These are phyloP conservation scores for Standfussiana lucernea DNA, from an alignment of 2,888 invertebrate genomes.

Conservation along the genomic window DNA sequence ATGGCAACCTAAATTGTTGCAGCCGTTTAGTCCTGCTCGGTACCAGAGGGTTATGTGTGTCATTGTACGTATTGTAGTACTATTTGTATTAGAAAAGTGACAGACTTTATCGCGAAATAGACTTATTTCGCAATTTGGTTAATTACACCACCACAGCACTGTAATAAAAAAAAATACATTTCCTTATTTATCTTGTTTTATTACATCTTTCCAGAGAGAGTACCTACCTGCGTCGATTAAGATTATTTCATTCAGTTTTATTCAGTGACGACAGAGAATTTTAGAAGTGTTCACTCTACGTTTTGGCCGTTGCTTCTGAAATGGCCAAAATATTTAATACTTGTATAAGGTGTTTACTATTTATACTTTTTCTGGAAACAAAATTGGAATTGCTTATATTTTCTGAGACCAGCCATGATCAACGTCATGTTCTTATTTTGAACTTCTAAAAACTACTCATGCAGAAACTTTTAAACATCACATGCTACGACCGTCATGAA, in stretches of 20 bases:
- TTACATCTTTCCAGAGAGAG: background rate
- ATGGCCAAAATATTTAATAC: background rate
- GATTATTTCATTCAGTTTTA: no score
- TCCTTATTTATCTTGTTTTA: background rate
- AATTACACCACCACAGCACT: no score
- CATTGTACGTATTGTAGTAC: constrained; percentile 45
- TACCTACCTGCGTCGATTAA: no score
- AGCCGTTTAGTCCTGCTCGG: constrained; percentile 76
- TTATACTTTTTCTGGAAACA: background rate
- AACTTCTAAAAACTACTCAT: background rate
- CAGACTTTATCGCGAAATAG: background rate
- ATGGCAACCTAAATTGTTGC: constrained; percentile 81
- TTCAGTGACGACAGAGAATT: no score
- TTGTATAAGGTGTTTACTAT: background rate
- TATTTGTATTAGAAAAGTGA: background rate
- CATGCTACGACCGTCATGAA: background rate
- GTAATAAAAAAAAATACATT: no score
- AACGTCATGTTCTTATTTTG: background rate
- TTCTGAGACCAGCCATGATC: background rate
- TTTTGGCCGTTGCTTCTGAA: background rate
- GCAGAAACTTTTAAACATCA: background rate
- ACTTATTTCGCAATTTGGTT: background rate
- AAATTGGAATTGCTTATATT: background rate
- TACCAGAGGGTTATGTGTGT: constrained; percentile 66
- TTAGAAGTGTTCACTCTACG: no score